Percentiles rank a stretch among this genome's conserved stretches.
phyloP scores from a whole-genome alignment of 2,113 vertebrate genomes.

The Crotalus viridis region DNA sequence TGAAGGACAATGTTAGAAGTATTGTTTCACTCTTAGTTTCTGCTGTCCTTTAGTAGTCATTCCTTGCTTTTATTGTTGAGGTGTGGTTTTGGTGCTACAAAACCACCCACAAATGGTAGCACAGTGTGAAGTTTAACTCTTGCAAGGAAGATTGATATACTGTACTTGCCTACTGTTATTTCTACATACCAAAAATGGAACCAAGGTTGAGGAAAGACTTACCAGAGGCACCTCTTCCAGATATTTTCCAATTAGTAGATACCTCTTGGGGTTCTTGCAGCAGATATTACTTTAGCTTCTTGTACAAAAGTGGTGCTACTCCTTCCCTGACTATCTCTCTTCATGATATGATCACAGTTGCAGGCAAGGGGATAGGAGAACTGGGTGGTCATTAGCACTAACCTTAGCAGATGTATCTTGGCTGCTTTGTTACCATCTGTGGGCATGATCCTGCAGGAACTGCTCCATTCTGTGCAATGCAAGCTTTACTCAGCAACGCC shows the following conservation, averaged over 20 bases:
- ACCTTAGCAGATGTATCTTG: not conserved
- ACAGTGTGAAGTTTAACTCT: not conserved
- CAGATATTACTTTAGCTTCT: not conserved
- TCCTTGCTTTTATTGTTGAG: not conserved
- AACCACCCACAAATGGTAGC: not conserved
- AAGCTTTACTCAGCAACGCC: not conserved
- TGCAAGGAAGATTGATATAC: not conserved
- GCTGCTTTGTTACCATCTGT: not conserved
- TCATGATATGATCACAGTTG: no score
- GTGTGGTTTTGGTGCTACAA: not conserved
- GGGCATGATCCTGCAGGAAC: not conserved
- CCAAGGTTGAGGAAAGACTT: not conserved
- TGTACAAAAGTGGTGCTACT: not conserved
- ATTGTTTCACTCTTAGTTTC: not conserved
- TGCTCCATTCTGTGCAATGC: not conserved
- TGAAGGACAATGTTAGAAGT: not conserved
- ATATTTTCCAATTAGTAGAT: not conserved
- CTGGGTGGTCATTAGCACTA: no score
- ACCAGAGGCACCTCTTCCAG: not conserved
- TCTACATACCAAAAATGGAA: not conserved
- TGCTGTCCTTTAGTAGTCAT: not conserved
- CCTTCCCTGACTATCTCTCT: not conserved
- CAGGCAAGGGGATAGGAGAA: no score
- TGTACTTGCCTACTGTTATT: not conserved
- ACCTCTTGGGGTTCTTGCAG: no score